These are phyloP conservation scores for Dromius quadrimaculatus DNA, from an alignment of 2,888 invertebrate genomes.

Conservation along the genomic window DNA sequence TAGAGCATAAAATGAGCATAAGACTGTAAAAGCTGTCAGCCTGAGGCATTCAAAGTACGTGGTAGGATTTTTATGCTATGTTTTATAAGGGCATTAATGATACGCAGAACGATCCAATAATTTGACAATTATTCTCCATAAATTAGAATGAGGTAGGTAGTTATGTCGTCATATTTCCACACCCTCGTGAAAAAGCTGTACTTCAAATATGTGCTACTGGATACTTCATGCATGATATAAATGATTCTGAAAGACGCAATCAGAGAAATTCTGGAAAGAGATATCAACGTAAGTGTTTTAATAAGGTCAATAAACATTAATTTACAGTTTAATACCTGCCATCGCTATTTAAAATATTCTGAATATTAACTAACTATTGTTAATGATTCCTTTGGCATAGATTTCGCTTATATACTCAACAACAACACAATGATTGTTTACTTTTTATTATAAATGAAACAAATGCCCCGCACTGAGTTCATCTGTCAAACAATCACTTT, in stretches of 20 bases:
- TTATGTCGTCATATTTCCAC: constrained; percentile 8
- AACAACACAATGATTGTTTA: too few species aligned
- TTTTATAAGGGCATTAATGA: constrained; percentile 45
- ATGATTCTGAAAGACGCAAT: too few species aligned
- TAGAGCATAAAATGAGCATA: constrained; percentile 46
- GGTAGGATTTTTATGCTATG: constrained; percentile 33
- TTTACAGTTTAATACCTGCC: constrained; percentile 23
- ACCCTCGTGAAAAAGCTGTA: constrained; percentile 13
- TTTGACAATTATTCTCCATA: constrained; percentile 50
- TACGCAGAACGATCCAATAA: too few species aligned
- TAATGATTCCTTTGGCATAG: constrained; percentile 26
- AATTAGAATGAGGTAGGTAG: constrained; percentile 18
- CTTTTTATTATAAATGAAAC: too few species aligned
- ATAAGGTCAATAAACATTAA: constrained; percentile 22
- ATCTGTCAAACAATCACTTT: too few species aligned
- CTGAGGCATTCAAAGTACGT: constrained; percentile 2
- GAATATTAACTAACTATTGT: constrained; percentile 32
- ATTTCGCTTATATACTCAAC: too few species aligned
- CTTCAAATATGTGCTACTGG: too few species aligned
- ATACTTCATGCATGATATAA: too few species aligned
- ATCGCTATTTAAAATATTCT: constrained; percentile 25
- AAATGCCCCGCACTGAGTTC: too few species aligned
- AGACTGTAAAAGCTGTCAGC: constrained; percentile 43
- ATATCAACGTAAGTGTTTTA: constrained; percentile 26
- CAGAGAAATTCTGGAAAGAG: too few species aligned